Evolutionary conservation across 2,113 vertebrate genomes (phyloP).

Genomic region (Callopanchax toddi): DNA sequence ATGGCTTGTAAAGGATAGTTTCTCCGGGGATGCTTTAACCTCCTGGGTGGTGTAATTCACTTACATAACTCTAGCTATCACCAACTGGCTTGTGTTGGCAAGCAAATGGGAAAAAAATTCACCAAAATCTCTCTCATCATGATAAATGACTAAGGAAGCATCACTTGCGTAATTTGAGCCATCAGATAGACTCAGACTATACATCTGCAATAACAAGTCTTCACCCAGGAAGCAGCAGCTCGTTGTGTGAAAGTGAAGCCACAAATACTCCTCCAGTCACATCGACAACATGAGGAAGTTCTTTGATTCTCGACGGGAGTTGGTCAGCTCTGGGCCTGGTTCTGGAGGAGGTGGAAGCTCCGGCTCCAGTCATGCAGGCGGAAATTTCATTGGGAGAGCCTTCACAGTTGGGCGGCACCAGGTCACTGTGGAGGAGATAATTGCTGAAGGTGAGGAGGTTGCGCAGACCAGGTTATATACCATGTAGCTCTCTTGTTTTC

Average conservation of each 20-base stretch:
- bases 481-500: background rate
- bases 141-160: slow-evolving; percentile 28
- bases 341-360: slow-evolving; percentile 87
- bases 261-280: slow-evolving; percentile 15
- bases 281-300: slow-evolving; percentile 93
- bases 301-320: slow-evolving; percentile 95
- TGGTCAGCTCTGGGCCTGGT: slow-evolving; percentile 90
- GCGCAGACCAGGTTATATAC: slow-evolving; percentile 2
- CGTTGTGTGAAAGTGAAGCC: slow-evolving; percentile 14
- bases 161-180: slow-evolving; percentile 27
- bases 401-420: slow-evolving; percentile 93
- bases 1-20: slow-evolving; percentile 58
- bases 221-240: slow-evolving; percentile 13
- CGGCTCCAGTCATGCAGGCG: slow-evolving; percentile 85
- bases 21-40: slow-evolving; percentile 69
- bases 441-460: slow-evolving; percentile 90
- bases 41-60: slow-evolving; percentile 63
- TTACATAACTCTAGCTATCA: slow-evolving; percentile 69
- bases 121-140: slow-evolving; percentile 37
- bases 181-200: slow-evolving; percentile 24
- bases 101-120: slow-evolving; percentile 55
- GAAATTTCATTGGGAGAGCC: slow-evolving; percentile 91
- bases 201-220: slow-evolving; percentile 16
- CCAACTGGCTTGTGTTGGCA: slow-evolving; percentile 45
- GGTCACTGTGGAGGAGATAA: slow-evolving; percentile 96